Evolutionary conservation across 2,797 vertebrate species (phyloP).

Genomic region (Tolypeutes matacus): DNA sequence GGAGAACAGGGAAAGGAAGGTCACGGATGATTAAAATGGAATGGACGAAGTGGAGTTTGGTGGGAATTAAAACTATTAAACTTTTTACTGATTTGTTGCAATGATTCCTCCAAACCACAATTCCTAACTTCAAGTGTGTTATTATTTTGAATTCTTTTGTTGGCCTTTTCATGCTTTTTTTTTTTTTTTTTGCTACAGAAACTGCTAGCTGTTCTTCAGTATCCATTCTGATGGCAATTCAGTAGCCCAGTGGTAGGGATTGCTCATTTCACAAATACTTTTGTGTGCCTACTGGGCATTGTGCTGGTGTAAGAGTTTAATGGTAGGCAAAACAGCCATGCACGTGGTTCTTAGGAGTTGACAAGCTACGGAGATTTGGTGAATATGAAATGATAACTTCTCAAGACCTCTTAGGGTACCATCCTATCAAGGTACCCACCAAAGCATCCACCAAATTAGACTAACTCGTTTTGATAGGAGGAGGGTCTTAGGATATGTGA

Average conservation of each 20-base stretch:
- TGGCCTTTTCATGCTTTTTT: background rate
- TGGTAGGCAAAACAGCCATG: background rate
- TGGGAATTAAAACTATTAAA: background rate
- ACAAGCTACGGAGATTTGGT: background rate
- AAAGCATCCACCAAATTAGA: background rate
- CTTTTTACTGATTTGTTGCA: background rate
- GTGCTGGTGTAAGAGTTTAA: background rate
- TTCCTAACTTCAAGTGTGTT: background rate
- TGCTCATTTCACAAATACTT: conserved; percentile 1
- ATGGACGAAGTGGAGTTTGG: background rate
- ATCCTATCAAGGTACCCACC: background rate
- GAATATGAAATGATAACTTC: background rate
- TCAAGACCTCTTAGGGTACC: background rate
- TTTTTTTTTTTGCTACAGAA: background rate
- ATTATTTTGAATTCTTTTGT: background rate
- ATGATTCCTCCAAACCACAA: background rate
- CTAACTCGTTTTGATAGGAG: background rate
- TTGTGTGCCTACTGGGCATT: background rate
- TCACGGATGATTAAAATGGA: background rate
- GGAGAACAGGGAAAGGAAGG: background rate
- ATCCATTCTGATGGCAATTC: background rate
- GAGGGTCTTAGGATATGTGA: background rate
- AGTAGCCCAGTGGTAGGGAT: background rate
- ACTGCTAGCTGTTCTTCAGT: background rate
- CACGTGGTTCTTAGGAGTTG: background rate